Evolutionary conservation across 2,888 invertebrate species (phyloP), one percentile per base, ranked within the genome.

Genomic region (Maniola hyperantus): DNA sequence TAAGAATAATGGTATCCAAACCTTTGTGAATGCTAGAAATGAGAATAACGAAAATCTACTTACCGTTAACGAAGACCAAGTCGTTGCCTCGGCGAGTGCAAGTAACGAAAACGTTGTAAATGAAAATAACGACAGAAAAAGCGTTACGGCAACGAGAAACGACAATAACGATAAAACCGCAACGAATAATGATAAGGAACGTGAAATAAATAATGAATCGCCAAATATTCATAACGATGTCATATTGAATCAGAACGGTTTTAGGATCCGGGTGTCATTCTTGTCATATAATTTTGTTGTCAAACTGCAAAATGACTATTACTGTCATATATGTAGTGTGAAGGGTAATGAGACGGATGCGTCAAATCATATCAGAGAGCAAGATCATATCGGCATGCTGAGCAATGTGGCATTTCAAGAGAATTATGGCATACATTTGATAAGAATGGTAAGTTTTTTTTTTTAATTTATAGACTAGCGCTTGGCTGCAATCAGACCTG

Each of bases 361-460:
- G 7, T 11, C 20, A 1, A 0, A 4, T 0, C 79, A 79, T 55
- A 44, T 74, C 0, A 34, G 51, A 6, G 58, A 69, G 1, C 7
- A 15, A 0, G 7, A n/a, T 0, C 80, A 79, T 65, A 2, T 72
- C 2, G 44, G 42, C 0, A 33, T 34, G 0, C 5, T 78, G 11
- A 65, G 62, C 6, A 34, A 46, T 1, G 63, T 71, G 0, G 74
- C 74, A 0, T 79, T 77, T 34, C 65, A 76, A 0, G 1, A 15
- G 0, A 58, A 68, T 6, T 69, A 73, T 54, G 53, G 64, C 6
- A 46, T 39, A 18, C 67, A 81, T 62, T 61, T 79, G 8, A 76
- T 79, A 11, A 72, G 81, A 73, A 48, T 61, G 71, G 81, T 81
- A 48, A 76, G 78, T 26, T 48, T 50, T 50, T 58, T 57, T 63